Evolutionary conservation across 2,113 vertebrate genomes (phyloP).

Genomic region (Mesocricetus auratus): DNA sequence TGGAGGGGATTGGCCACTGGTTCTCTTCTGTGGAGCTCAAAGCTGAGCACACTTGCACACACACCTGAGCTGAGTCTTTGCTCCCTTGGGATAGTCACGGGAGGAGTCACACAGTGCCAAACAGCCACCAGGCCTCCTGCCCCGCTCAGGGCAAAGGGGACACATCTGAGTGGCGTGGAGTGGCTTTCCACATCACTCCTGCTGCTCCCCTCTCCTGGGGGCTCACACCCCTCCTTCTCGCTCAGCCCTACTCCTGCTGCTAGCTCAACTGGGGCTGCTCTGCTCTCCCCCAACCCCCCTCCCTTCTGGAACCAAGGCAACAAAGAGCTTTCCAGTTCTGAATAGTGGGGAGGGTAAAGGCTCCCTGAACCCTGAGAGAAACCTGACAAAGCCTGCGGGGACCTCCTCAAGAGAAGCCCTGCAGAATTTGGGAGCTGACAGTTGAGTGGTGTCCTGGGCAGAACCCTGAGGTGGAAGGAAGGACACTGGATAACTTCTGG

Average conservation of each 20-base stretch:
- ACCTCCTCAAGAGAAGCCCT: not conserved
- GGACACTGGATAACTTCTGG: not conserved
- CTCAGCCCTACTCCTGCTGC: no score
- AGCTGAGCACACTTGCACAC: not conserved
- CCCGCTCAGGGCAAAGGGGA: not conserved
- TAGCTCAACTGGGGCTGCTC: not conserved
- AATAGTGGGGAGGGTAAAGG: not conserved
- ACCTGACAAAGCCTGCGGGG: no score
- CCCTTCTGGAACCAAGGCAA: not conserved
- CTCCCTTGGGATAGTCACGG: not conserved
- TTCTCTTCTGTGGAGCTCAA: not conserved
- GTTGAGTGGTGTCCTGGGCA: not conserved
- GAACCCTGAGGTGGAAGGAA: not conserved
- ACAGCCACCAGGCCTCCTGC: not conserved
- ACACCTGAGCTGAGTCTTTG: not conserved
- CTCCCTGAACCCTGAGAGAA: not conserved
- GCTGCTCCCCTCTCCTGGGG: not conserved
- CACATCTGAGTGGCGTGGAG: no score
- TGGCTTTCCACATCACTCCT: not conserved
- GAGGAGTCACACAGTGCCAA: not conserved
- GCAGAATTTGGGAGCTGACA: not conserved
- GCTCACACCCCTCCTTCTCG: not conserved
- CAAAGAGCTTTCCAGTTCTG: not conserved
- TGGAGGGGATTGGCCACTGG: not conserved
- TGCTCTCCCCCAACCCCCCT: not conserved